Base-by-base conservation (phyloP, 2,888 invertebrate species). In the Ariolimax columbianus region DNA sequence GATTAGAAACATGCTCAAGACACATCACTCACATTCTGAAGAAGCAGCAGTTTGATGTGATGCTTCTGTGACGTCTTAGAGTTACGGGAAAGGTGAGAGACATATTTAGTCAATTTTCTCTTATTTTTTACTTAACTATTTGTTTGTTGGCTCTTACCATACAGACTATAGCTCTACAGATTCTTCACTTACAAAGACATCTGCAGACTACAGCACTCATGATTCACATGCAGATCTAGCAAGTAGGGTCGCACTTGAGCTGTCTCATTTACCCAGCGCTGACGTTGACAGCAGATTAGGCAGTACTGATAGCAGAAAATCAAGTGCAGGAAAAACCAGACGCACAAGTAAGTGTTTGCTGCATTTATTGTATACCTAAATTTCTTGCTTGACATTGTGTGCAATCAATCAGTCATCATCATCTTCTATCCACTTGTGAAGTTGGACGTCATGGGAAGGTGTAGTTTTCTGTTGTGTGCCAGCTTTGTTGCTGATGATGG, bases 291-390 rank as follows among this genome's bases (percentile, higher is more conserved):
- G 77, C 63, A 80, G 85, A 17, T 80, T 75, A 1, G 51, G 82
- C 51, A 89, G 89, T 86, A 88, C 89, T 70, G 88, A 86, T 23
- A 88, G 87, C 66, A 78, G 87, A 11, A 80, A 86, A 72, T 86
- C 79, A 82, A 87, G 85, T 55, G 89, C 88, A 68, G 86, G 85
- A 40, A 87, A 85, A 51, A 83, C 86, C 19, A 82, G 85, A 73
- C 70, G 83, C 38, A 79, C 79, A 11, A 63, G 86, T 86, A 79
- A 43, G 79, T 51, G 33, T 66, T 38, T 63, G 36, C 0, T 75
- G 4, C 17, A 33, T 75, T n/a, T 43, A 23, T 75, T n/a, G 3
- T 75, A 11, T 75, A 14, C 47, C 47, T 47, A 11, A 11, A 11
- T 70, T 1, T 47, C 14, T 14, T 47, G 47, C 14, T 47, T 47